Evolutionary conservation across 2,113 vertebrate genomes (phyloP).

Genomic region (Neotoma lepida): DNA sequence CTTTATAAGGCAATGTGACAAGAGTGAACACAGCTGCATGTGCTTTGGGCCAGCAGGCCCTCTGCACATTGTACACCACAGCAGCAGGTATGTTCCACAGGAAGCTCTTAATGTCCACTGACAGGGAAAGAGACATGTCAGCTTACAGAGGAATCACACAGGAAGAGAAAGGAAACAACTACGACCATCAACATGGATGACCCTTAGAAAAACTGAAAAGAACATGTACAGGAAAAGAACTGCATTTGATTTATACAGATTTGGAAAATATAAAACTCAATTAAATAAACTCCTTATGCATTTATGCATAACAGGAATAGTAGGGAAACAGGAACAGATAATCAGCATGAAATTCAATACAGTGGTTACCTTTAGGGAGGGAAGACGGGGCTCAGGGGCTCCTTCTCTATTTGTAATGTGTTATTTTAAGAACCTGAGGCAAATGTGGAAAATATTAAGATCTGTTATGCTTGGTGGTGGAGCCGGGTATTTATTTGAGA

Average conservation of each 20-base stretch:
- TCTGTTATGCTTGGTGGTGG: constrained; percentile 55
- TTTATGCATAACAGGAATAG: constrained; percentile 33
- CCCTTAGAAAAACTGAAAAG: constrained; percentile 12
- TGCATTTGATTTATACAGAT: neutral
- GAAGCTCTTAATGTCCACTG: neutral
- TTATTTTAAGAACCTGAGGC: constrained; percentile 65
- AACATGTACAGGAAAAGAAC: neutral
- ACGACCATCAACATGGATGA: neutral
- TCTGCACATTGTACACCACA: fast-evolving
- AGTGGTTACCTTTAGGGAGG: constrained; percentile 37
- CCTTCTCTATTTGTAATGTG: constrained; percentile 14
- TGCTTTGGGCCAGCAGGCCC: neutral
- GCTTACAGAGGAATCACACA: neutral
- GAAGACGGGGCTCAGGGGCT: neutral
- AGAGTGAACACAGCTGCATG: neutral
- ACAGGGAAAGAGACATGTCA: neutral
- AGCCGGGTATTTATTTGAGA: constrained; percentile 58
- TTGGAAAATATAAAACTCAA: constrained; percentile 33
- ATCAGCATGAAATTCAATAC: constrained; percentile 19
- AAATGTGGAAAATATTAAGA: constrained; percentile 64
- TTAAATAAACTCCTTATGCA: constrained; percentile 26
- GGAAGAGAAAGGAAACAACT: neutral
- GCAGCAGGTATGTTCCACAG: neutral
- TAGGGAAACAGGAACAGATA: constrained; percentile 50
- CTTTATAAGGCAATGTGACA: neutral